phyloP scores from a whole-genome alignment of 2,113 vertebrate genomes.

The Sceloporus tristichus region DNA sequence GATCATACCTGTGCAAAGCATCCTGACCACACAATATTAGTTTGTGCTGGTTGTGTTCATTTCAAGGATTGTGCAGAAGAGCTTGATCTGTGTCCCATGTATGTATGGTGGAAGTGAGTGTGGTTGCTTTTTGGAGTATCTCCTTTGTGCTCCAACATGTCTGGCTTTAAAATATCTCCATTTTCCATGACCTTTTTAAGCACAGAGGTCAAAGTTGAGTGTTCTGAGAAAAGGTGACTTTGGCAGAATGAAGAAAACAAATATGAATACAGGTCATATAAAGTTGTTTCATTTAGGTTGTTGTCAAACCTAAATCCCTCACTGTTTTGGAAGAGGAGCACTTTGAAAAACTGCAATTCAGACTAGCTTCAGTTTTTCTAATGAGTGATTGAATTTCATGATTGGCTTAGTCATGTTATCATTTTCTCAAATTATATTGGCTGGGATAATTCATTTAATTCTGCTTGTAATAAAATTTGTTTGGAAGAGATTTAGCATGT shows the following conservation, averaged over 20 bases:
- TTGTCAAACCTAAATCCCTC: background rate
- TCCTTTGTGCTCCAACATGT: background rate
- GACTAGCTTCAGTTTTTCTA: background rate
- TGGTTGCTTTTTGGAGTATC: background rate
- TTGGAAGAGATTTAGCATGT: background rate
- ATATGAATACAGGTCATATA: background rate
- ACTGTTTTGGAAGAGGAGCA: background rate
- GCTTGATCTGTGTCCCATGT: background rate
- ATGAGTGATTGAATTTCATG: background rate
- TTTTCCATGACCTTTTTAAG: background rate
- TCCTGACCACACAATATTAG: background rate
- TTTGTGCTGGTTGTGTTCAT: background rate
- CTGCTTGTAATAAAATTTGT: background rate
- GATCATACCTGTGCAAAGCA: background rate
- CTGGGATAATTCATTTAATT: background rate
- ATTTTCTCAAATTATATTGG: background rate
- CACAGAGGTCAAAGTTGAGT: background rate
- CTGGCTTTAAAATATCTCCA: background rate
- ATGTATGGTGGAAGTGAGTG: background rate
- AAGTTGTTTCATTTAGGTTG: background rate
- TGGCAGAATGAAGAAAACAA: background rate
- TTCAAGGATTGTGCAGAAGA: background rate
- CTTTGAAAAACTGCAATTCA: background rate
- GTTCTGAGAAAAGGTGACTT: background rate
- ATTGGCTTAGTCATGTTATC: background rate